phyloP scores from a whole-genome alignment of 2,797 vertebrate genomes.

The Danio tinwini region DNA sequence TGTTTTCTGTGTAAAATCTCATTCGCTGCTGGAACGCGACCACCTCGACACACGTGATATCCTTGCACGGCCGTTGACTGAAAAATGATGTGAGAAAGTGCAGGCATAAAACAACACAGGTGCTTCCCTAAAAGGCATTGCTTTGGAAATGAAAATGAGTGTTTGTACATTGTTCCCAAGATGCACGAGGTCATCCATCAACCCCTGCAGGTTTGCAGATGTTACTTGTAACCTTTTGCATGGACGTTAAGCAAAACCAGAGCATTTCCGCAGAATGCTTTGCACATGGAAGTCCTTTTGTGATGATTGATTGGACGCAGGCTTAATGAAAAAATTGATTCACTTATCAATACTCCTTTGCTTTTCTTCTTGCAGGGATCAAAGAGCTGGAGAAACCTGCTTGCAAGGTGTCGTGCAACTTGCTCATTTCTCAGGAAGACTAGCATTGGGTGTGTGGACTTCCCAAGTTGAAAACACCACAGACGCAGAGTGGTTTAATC shows the following conservation, averaged over 20 bases:
- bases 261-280: conserved; percentile 37
- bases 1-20: conserved; percentile 6
- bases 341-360: conserved; percentile 48
- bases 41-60: conserved; percentile 18
- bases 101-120: conserved; percentile 2
- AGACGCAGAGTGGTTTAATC: conserved; percentile 21
- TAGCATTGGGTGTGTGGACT: neutral
- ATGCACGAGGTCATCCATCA: conserved; percentile 42
- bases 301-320: conserved; percentile 35
- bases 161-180: conserved; percentile 39
- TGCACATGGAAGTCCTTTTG: conserved; percentile 40
- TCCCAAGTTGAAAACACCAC: neutral
- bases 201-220: conserved; percentile 45
- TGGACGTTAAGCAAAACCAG: conserved; percentile 49
- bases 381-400: conserved; percentile 41
- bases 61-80: conserved; percentile 9
- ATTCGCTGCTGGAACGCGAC: neutral
- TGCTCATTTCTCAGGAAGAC: neutral
- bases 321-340: conserved; percentile 47
- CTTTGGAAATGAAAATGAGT: conserved; percentile 18
- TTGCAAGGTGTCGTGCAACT: conserved; percentile 25
- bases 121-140: conserved; percentile 55
- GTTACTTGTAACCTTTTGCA: conserved; percentile 50
- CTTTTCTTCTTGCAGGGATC: conserved; percentile 53
- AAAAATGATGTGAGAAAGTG: conserved; percentile 24